A percentile compares a stretch with the other conserved stretches of the same genome.
These are phyloP conservation scores for Phrynocephalus versicolor DNA, from an alignment of 2,113 vertebrate genomes.

Conservation along the genomic window DNA sequence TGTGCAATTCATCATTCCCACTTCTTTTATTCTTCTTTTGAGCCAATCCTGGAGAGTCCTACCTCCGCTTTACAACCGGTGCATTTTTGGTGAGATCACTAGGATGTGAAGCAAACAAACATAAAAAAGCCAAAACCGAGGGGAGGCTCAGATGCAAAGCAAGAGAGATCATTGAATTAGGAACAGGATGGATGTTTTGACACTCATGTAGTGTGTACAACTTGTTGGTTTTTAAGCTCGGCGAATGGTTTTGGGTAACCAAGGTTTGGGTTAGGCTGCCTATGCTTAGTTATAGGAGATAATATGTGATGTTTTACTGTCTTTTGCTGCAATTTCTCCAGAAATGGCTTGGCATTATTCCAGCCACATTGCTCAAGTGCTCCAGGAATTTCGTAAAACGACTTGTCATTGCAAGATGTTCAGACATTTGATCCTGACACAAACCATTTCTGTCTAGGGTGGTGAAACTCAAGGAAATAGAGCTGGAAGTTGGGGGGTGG, in stretches of 20 bases:
- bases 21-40: not conserved
- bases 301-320: not conserved
- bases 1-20: not conserved
- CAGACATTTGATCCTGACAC: not conserved
- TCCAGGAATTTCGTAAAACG: not conserved
- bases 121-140: not conserved
- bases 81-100: not conserved
- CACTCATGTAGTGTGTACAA: not conserved
- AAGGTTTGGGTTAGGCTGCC: constrained; percentile 13
- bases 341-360: constrained; percentile 40
- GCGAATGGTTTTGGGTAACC: not conserved
- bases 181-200: not conserved
- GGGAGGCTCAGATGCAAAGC: not conserved
- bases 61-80: not conserved
- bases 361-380: constrained; percentile 32
- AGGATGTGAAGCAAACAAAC: not conserved
- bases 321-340: not conserved
- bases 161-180: accelerated
- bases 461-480: constrained; percentile 18
- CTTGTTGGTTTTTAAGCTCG: not conserved
- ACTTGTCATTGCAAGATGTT: not conserved
- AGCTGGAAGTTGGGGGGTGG: constrained; percentile 15
- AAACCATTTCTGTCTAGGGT: not conserved
- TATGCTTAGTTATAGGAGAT: constrained; percentile 7
- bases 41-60: not conserved